Conservation (phyloP, 2,888 invertebrate species). For the Eupithecia vulgata region DNA sequence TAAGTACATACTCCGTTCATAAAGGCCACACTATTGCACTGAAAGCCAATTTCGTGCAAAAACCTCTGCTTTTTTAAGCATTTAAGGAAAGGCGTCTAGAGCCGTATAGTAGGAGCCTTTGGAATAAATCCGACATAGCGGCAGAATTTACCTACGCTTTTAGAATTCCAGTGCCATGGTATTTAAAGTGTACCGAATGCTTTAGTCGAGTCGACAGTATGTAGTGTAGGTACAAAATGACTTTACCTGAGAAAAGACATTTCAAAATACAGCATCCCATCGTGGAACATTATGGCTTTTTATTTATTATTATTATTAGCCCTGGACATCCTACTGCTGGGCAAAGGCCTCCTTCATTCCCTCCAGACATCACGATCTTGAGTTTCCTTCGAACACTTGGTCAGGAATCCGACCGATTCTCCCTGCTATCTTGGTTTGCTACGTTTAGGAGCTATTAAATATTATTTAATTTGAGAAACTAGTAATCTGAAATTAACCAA, state of each 20-base stretch:
- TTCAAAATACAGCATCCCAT: background rate
- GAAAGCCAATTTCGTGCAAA: background rate
- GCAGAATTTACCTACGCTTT: slow-evolving; percentile 36
- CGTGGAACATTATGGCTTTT: background rate
- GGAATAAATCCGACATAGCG: slow-evolving; percentile 24
- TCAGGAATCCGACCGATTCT: no score
- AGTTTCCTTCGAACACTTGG: no score
- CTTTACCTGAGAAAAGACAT: background rate
- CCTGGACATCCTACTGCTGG: no score
- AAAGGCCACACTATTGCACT: background rate
- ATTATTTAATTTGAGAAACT: no score
- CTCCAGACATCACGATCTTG: no score
- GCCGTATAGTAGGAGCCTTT: slow-evolving; percentile 20
- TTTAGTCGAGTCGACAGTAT: background rate
- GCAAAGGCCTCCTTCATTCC: no score
- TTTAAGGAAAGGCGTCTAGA: slow-evolving; percentile 6
- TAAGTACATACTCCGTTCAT: background rate
- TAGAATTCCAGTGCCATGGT: slow-evolving; percentile 20
- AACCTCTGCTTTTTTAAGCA: background rate
- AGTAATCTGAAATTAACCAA: no score
- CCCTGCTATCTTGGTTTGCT: no score
- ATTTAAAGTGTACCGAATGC: background rate
- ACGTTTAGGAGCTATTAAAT: no score
- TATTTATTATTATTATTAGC: no score
- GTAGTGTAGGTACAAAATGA: background rate